These are phyloP conservation scores for Microctonus hyperodae DNA, from an alignment of 2,888 invertebrate species.

Conservation along the genomic window DNA sequence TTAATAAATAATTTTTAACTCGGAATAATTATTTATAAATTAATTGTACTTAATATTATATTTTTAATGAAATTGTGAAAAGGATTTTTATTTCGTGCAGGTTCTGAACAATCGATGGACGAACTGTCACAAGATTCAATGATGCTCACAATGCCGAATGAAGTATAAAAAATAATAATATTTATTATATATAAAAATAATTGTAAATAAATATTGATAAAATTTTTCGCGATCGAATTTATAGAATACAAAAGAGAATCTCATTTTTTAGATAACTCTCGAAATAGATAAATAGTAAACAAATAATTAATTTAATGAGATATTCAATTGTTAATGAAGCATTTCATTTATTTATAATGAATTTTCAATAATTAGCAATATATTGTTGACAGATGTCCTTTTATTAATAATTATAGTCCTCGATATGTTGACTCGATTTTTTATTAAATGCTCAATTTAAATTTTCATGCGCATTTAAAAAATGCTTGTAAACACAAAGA, in stretches of 20 bases:
- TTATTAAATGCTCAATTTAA: conserved; percentile 10
- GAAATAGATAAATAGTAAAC: too few relatives aligned
- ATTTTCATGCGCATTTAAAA: conserved; percentile 3
- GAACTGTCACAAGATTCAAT: conserved; percentile 88
- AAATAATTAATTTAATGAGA: too few relatives aligned
- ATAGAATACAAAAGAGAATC: too few relatives aligned
- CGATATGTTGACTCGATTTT: too few relatives aligned
- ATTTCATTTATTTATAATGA: too few relatives aligned
- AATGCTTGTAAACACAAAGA: not conserved
- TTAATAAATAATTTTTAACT: too few relatives aligned
- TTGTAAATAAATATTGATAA: not conserved
- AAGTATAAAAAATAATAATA: conserved; percentile 71
- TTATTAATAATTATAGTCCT: too few relatives aligned
- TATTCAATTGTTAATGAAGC: too few relatives aligned
- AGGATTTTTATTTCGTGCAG: conserved; percentile 56
- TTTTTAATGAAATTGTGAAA: not conserved
- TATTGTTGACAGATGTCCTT: too few relatives aligned
- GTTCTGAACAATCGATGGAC: conserved; percentile 77
- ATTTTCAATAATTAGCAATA: not conserved
- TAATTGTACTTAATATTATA: not conserved
- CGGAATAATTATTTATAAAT: conserved; percentile 53
- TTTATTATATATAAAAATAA: not conserved
- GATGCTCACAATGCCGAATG: conserved; percentile 84
- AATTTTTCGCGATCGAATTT: not conserved
- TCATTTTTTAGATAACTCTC: too few relatives aligned